Evolutionary conservation across 2,888 invertebrate genomes (phyloP).

Genomic region (Parascotia fuliginaria): DNA sequence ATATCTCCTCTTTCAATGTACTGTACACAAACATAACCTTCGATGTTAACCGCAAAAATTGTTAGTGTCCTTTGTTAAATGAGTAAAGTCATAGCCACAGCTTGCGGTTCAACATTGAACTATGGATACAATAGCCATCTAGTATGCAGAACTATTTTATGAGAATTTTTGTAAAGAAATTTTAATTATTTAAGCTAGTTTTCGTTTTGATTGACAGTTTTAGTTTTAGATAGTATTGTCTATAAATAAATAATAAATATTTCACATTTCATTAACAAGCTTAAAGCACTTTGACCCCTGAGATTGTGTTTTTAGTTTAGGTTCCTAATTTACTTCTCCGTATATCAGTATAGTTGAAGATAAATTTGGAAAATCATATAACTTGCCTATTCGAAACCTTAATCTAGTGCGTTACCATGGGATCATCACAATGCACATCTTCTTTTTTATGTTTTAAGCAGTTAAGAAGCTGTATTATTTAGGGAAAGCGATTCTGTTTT

Average conservation of each 20-base stretch:
- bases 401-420: no score
- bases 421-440: no score
- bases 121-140: constrained; percentile 13
- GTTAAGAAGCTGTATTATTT: not conserved
- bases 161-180: constrained; percentile 1
- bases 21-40: constrained; percentile 2
- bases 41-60: not conserved
- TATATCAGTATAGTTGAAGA: no score
- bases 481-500: not conserved
- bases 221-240: no score
- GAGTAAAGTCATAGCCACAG: constrained; percentile 20
- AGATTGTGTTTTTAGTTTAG: no score
- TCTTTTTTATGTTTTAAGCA: not conserved
- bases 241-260: no score
- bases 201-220: no score
- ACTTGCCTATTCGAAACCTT: no score
- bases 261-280: no score
- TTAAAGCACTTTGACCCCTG: no score
- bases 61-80: constrained; percentile 16
- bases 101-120: constrained; percentile 30
- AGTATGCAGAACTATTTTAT: constrained; percentile 5
- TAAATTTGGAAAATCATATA: no score
- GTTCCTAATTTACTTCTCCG: no score
- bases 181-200: not conserved
- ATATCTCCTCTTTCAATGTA: constrained; percentile 3